These are phyloP conservation scores for Bombus soroeensis DNA, from an alignment of 1,140 invertebrate genomes.

Conservation along the genomic window DNA sequence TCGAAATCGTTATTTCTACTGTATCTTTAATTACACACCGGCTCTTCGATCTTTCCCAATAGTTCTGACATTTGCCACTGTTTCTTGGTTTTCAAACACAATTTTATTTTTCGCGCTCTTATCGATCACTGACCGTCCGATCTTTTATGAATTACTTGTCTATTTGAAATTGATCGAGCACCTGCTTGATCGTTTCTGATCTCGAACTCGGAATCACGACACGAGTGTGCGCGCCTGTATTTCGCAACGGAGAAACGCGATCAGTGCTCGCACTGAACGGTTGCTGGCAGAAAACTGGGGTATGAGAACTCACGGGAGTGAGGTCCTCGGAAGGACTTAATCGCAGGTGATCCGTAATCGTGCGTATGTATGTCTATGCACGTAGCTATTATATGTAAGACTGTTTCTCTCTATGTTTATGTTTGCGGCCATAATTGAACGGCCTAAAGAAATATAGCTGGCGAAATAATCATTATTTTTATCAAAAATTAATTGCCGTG, in stretches of 20 bases:
- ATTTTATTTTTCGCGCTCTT: neutral
- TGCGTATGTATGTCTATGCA: neutral
- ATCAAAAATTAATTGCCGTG: conserved; percentile 43
- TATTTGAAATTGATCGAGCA: conserved; percentile 15
- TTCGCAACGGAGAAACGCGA: conserved; percentile 66
- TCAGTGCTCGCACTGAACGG: conserved; percentile 61
- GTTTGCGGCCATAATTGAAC: neutral
- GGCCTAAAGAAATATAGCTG: neutral
- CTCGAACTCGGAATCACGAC: conserved; percentile 19
- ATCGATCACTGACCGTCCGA: neutral
- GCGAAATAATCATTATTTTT: conserved; percentile 1
- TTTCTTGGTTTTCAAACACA: neutral
- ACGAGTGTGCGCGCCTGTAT: conserved; percentile 33
- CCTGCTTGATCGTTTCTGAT: conserved; percentile 14
- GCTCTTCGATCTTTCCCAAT: conserved; percentile 21
- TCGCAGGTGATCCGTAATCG: conserved; percentile 55
- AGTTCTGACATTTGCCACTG: conserved; percentile 31
- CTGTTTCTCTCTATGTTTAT: neutral
- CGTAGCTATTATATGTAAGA: no score
- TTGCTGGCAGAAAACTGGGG: conserved; percentile 75
- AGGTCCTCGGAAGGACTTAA: conserved; percentile 63
- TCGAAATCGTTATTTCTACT: neutral
- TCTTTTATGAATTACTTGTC: neutral
- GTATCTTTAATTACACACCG: conserved; percentile 35
- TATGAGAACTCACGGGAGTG: conserved; percentile 67